Evolutionary conservation across 2,888 invertebrate species (phyloP), one percentile per base, ranked within the genome.

Genomic region (Epinotia ramella): DNA sequence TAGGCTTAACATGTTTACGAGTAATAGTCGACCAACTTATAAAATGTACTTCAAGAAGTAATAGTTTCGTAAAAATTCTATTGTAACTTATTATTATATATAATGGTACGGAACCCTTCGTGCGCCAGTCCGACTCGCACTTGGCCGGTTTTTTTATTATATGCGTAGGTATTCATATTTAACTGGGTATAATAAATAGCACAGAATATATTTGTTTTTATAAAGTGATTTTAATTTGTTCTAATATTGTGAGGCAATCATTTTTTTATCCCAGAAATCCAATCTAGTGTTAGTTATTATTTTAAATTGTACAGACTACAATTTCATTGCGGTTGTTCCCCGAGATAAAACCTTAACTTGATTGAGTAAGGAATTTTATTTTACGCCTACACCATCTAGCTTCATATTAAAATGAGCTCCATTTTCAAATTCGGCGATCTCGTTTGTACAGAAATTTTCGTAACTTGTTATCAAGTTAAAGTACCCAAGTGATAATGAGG

Each of bases 401-500:
- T 28, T 11, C 11, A n/a, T 56, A 28, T 56, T 67, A 20, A 40
- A 57, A 20, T 40, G 18, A 20, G 44, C 46, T 49, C 28, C n/a
- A 40, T 68, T 46, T 60, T 44, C 24, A 24, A 24, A 68, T 24
- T 68, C 11, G 11, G 12, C 11, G 18, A 49, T 20, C n/a, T 64
- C 18, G 20, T 56, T 73, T 68, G 44, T 12, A 49, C 18, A 69
- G 11, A 64, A 28, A 60, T 49, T 18, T 33, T 59, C 9, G 11
- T 5, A 28, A 49, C 18, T 68, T 68, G n/a, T 28, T 68, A 70
- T 44, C 24, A 60, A 70, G 40, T 66, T 60, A 44, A 76, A 66
- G 72, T 28, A 44, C 20, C 53, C 66, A 57, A 76, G 28, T 76
- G 57, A 72, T 71, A 76, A 67, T 76, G 44, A 71, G 59, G 57